phyloP scores from a whole-genome alignment of 2,113 vertebrate genomes.

The Apodemus sylvaticus region DNA sequence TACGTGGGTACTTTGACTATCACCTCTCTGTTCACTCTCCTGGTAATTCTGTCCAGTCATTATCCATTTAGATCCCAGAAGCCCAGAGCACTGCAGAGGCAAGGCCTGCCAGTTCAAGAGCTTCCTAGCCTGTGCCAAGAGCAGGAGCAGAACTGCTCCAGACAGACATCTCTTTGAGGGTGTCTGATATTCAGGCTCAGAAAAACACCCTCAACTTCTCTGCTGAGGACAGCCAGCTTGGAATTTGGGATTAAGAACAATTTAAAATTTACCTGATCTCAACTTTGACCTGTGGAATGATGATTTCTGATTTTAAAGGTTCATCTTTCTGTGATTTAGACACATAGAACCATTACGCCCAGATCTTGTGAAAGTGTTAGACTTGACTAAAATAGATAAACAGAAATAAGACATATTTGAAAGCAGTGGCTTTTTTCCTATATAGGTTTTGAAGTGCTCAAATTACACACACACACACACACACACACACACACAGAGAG shows the following conservation, averaged over 20 bases:
- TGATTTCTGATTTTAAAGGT: neutral
- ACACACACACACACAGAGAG: neutral
- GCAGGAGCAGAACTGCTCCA: too few relatives aligned
- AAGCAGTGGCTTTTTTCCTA: neutral
- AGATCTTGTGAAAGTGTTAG: neutral
- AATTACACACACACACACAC: neutral
- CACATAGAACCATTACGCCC: neutral
- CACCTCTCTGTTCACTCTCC: too few relatives aligned
- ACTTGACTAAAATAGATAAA: neutral
- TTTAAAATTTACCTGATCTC: neutral
- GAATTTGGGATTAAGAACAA: neutral
- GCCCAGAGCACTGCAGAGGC: neutral
- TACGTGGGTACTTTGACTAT: rapidly evolving
- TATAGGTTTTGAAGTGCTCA: neutral
- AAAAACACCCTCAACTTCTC: neutral
- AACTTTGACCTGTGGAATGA: neutral
- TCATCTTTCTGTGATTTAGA: neutral
- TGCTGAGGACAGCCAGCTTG: neutral
- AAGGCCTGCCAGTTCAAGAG: neutral
- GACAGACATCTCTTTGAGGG: too few relatives aligned
- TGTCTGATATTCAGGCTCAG: too few relatives aligned
- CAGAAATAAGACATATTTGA: neutral
- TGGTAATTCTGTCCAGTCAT: neutral
- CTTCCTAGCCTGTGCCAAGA: neutral
- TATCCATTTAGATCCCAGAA: neutral